phyloP scores from a whole-genome alignment of 2,797 vertebrate species.

The Microcaecilia unicolor region DNA sequence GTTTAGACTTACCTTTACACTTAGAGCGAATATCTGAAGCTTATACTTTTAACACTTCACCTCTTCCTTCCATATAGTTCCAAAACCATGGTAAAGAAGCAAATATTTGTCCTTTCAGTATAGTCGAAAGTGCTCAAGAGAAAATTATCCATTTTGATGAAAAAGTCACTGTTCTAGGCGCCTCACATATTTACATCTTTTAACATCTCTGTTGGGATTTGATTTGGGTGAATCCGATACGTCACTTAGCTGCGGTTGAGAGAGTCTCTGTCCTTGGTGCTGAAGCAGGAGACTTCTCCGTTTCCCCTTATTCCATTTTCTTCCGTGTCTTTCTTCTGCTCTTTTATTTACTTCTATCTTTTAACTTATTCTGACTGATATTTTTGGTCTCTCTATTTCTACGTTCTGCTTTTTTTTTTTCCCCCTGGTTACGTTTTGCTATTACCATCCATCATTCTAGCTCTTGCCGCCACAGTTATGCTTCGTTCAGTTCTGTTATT shows the following conservation, averaged over 20 bases:
- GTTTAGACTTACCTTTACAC: conserved; percentile 37
- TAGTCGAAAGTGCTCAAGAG: conserved; percentile 16
- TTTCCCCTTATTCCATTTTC: no score
- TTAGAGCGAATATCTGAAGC: conserved; percentile 23
- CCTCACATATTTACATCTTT: conserved; percentile 6
- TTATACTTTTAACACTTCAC: conserved; percentile 15
- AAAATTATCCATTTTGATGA: conserved; percentile 17
- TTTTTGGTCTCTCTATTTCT: no score
- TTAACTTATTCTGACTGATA: no score
- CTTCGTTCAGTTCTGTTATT: neutral
- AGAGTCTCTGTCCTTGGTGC: conserved; percentile 36
- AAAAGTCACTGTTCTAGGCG: conserved; percentile 18
- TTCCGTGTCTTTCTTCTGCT: no score
- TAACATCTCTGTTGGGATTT: conserved; percentile 12
- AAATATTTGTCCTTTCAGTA: conserved; percentile 28
- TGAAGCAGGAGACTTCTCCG: conserved; percentile 25
- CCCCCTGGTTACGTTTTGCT: no score
- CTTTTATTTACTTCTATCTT: no score
- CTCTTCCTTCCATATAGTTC: conserved; percentile 11
- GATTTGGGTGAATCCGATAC: conserved; percentile 9
- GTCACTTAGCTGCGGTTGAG: conserved; percentile 7
- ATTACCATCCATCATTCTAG: no score
- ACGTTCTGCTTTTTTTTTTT: no score
- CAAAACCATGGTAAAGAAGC: conserved; percentile 1
- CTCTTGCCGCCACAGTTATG: conserved; percentile 1